phyloP scores from a whole-genome alignment of 2,797 vertebrate species.

The Sebastes dallii region DNA sequence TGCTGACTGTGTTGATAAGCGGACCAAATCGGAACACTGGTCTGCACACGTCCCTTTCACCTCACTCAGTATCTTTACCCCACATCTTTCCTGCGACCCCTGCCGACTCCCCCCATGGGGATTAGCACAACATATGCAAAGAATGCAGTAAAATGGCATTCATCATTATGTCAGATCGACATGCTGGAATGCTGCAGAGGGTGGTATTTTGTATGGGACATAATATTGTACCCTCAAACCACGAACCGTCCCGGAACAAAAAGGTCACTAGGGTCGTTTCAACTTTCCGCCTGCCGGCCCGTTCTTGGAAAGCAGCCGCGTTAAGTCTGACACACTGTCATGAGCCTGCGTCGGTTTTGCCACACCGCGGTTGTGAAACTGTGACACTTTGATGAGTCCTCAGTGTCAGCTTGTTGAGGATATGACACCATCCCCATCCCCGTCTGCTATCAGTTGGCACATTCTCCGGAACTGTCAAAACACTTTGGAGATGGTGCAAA shows the following conservation, averaged over 20 bases:
- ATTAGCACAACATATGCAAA: background rate
- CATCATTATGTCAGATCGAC: conserved; percentile 7
- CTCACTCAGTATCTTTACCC: background rate
- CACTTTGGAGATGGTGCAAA: conserved; percentile 49
- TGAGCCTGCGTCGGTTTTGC: conserved; percentile 20
- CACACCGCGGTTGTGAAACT: conserved; percentile 29
- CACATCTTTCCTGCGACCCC: background rate
- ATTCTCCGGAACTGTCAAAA: conserved; percentile 61
- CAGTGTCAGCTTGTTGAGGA: conserved; percentile 50
- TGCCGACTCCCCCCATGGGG: background rate
- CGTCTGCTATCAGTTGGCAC: conserved; percentile 49
- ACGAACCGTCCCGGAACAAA: background rate
- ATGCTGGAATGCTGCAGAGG: background rate
- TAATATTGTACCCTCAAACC: background rate
- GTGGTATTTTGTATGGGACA: background rate
- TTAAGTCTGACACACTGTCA: conserved; percentile 33
- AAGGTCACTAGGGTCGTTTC: background rate
- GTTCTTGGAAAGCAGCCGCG: conserved; percentile 14
- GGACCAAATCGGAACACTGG: background rate
- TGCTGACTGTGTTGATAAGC: background rate
- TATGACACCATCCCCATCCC: conserved; percentile 52
- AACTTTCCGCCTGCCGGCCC: background rate
- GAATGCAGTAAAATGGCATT: background rate
- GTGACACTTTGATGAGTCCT: conserved; percentile 57
- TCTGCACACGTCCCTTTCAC: background rate